Evolutionary conservation across 1,140 invertebrate species (phyloP), one percentile per base, ranked within the genome.

Genomic region (Drosophila aff.): DNA sequence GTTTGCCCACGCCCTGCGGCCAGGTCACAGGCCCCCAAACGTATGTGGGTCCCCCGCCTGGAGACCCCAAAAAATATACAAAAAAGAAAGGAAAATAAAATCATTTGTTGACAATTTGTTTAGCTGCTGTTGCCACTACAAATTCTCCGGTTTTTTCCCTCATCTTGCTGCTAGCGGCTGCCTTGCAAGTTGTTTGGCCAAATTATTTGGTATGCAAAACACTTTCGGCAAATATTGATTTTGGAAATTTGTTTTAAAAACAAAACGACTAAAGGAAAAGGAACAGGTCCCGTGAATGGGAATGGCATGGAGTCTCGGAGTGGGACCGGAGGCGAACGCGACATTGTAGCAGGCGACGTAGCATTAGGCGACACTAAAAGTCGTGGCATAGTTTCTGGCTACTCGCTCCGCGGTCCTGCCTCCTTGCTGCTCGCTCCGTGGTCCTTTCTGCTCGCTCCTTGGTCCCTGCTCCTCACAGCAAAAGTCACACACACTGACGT

Each of bases 171-270:
- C 28, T 52, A n/a, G 26, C 28, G 49, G 28, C 28, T 52, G 49
- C 63, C 79, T 81, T 80, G 85, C 81, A 89, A 90, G 85, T 84
- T 89, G 81, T 84, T 84, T 90, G 83, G 75, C 57, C 75, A 90
- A 90, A 90, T 90, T 90, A 90, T 90, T 90, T 90, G 85, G 85
- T 90, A 90, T 90, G 85, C 85, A 90, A 90, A 90, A 90, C 85
- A 90, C 85, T 90, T 90, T 90, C 85, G 81, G 85, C 81, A 90
- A 90, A 90, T 90, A 90, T 90, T 90, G 85, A 89, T 89, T 89
- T 90, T 90, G 85, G 72, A 90, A 90, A 90, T 90, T 90, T 90
- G 85, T 90, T 79, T 79, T 79, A 81, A 73, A 81, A 73, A 75
- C 75, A 81, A 81, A 69, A 66, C 49, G 58, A 78, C 49, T 74